Evolutionary conservation across 2,888 invertebrate species (phyloP), one percentile per base, ranked within the genome.

Genomic region (Mantis religiosa): DNA sequence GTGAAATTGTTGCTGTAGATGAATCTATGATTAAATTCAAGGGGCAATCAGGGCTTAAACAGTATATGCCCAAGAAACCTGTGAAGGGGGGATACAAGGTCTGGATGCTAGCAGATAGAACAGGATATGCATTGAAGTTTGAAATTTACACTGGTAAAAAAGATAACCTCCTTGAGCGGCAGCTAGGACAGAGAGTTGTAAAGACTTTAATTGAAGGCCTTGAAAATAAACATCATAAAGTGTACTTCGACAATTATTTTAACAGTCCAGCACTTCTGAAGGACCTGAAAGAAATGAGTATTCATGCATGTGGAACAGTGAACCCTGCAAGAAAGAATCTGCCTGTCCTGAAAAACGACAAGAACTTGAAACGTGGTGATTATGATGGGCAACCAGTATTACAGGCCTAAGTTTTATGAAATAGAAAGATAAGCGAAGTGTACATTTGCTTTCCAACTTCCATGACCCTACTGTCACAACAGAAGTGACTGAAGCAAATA

Each of bases 231-330:
- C 88, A 90, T 84, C 91, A 91, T 90, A 90, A 81, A 41, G 84
- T 92, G n/a, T 92, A 90, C 88, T 91, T 92, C 90, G 91, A 92
- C 89, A 92, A 92, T 87, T 92, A 90, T 90, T 92, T 92, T 90
- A 91, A 90, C 15, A 91, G 90, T 84, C 90, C 91, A 34, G 27
- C 87, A 12, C 90, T 91, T 20, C 89, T 91, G 89, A 89, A 28
- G 12, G 41, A 27, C 89, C 88, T 90, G 54, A 85, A 89, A 89
- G 88, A 89, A 90, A 87, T 2, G 27, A n/a, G 82, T 14, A 90
- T 91, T 82, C 90, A 90, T 90, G 90, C 90, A 41, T 90, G 90
- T 89, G 91, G 91, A 85, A 92, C 91, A 87, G 89, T 92, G 4
- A 91, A 91, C 84, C 54, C 27, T 9, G 90, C 89, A 82, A 87